Evolutionary conservation across 2,888 invertebrate species (phyloP).

Genomic region (Patella ulyssiponensis): DNA sequence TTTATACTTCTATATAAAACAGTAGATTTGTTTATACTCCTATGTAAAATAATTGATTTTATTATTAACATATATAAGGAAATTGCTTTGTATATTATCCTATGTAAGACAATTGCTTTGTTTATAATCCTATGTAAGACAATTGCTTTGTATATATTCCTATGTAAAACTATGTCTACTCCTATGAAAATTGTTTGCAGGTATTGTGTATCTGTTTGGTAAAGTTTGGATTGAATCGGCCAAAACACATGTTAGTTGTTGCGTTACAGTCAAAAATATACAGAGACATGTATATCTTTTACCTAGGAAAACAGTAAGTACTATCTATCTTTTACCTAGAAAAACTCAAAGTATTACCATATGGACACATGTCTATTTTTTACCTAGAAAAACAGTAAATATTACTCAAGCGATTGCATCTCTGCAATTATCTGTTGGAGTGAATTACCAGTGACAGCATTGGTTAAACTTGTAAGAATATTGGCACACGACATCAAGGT

Average conservation of each 20-base stretch:
- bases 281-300: constrained; percentile 87
- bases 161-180: background rate
- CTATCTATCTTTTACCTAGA: no score
- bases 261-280: constrained; percentile 80
- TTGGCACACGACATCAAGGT: no score
- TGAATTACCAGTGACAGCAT: no score
- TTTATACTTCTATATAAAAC: background rate
- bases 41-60: background rate
- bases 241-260: constrained; percentile 85
- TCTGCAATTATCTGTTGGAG: no score
- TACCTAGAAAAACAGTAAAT: no score
- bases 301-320: constrained; percentile 87
- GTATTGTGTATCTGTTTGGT: constrained; percentile 93
- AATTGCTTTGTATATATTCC: background rate
- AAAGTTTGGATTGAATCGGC: constrained; percentile 80
- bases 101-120: background rate
- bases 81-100: no score
- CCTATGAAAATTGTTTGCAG: constrained; percentile 71
- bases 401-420: no score
- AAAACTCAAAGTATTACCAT: no score
- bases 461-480: no score
- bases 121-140: background rate
- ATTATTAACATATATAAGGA: no score
- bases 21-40: background rate
- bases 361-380: no score